A percentile compares a stretch with the other conserved stretches of the same genome.
phyloP scores from a whole-genome alignment of 2,888 invertebrate species.

The Argyresthia goedartella region DNA sequence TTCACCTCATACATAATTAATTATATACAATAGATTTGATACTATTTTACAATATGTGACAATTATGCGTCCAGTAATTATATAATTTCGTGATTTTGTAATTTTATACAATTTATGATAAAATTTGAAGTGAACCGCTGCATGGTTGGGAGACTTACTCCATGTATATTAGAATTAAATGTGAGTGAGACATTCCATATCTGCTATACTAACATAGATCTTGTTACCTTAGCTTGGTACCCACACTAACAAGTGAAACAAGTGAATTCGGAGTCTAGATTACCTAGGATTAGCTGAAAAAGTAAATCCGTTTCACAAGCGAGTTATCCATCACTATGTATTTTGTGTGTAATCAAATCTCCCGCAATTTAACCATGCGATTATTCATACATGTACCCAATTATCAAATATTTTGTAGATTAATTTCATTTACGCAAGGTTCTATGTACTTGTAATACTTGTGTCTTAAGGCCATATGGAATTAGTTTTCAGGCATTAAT shows the following conservation, averaged over 20 bases:
- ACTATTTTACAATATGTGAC: slow-evolving; percentile 33
- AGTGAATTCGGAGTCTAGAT: slow-evolving; percentile 6
- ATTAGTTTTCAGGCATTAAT: slow-evolving; percentile 21
- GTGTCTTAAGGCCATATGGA: slow-evolving; percentile 25
- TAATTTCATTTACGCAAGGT: slow-evolving; percentile 28
- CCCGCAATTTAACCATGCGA: too few species aligned
- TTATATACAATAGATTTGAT: slow-evolving; percentile 50
- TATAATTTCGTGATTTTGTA: slow-evolving; percentile 64
- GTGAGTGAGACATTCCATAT: slow-evolving; percentile 70
- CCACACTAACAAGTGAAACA: slow-evolving; percentile 6
- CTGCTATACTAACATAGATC: slow-evolving; percentile 23
- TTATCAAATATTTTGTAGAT: not conserved
- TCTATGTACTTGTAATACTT: too few species aligned
- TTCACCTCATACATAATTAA: slow-evolving; percentile 46
- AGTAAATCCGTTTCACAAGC: not conserved
- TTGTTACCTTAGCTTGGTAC: slow-evolving; percentile 4
- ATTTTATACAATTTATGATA: slow-evolving; percentile 64
- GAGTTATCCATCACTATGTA: not conserved
- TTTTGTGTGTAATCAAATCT: too few species aligned
- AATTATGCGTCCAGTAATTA: slow-evolving; percentile 33
- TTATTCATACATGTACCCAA: too few species aligned
- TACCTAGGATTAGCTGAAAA: not conserved
- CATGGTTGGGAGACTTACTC: slow-evolving; percentile 42
- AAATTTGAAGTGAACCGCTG: slow-evolving; percentile 55
- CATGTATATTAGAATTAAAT: slow-evolving; percentile 48